Evolutionary conservation across 2,888 invertebrate species (phyloP), one percentile per base, ranked within the genome.

Genomic region (Adineta ricciae): DNA sequence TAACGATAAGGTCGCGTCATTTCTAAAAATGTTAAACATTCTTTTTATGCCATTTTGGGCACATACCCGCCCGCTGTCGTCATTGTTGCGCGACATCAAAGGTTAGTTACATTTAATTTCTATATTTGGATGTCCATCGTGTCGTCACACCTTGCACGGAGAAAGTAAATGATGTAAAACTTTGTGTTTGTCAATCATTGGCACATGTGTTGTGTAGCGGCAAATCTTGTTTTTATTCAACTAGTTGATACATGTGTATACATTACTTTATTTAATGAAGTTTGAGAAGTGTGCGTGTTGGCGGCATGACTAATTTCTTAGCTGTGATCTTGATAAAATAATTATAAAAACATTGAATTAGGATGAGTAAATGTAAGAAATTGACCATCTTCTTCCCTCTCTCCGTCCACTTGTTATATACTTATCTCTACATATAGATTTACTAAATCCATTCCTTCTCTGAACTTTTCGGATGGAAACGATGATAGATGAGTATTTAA

Each of bases 1-100:
- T 32, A 41, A 78, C 41, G 78, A 78, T 41, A 78, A 78, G 78
- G 78, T 78, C 78, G 78, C 78, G 78, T 78, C 41, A 78, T 78
- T 78, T 78, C 78, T 78, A 78, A 78, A 64, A 78, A 78, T 78
- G 78, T 78, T 78, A 78, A 78, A 41, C 41, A 78, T 78, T 78
- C 78, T 78, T 78, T 78, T 78, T 78, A 38, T 78, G 78, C 78
- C 78, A 78, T 78, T 78, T 78, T 78, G 41, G 78, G 41, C 78
- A 41, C 64, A 64, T 27, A 32, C 32, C 32, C 64, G 64, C 64
- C 64, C 64, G 32, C 27, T 64, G 64, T 64, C 64, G 64, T 32
- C 64, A 64, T 64, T 32, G 64, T 64, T n/a, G 64, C 64, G 64
- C 64, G 64, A 41, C 78, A 78, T 41, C 16, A 78, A 78, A 78